Conservation (phyloP, 2,113 vertebrate genomes). For the Psophia crepitans region DNA sequence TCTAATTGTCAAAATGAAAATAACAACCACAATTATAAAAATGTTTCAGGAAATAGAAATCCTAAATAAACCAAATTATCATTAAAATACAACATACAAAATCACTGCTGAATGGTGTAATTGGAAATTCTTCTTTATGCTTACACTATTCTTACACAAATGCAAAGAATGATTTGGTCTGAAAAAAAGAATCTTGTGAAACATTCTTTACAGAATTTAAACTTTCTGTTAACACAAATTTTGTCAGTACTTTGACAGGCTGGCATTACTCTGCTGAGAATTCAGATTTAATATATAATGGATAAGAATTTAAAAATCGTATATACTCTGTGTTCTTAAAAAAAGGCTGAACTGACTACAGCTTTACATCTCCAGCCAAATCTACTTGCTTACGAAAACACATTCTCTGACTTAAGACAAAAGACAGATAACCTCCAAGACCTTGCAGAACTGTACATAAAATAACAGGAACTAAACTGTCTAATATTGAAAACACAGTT, state of each 20-base stretch:
- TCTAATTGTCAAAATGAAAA: neutral
- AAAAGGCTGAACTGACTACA: neutral
- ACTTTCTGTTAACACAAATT: neutral
- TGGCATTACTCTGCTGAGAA: neutral
- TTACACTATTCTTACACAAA: neutral
- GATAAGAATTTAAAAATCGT: neutral
- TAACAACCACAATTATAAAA: neutral
- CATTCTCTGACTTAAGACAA: neutral
- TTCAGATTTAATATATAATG: neutral
- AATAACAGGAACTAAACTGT: slow-evolving; percentile 54
- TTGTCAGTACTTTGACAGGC: neutral
- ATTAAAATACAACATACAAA: neutral
- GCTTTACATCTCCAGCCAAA: neutral
- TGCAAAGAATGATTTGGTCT: neutral
- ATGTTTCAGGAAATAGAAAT: neutral
- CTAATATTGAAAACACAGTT: neutral
- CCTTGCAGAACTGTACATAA: neutral
- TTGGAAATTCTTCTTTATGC: neutral
- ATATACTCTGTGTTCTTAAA: neutral
- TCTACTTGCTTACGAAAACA: slow-evolving; percentile 6
- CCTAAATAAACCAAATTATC: neutral
- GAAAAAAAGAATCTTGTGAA: neutral
- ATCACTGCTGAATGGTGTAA: neutral
- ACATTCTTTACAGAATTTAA: neutral
- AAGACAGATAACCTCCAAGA: slow-evolving; percentile 36